Base-by-base conservation (phyloP, 2,888 invertebrate species). In the Oithona nana region DNA sequence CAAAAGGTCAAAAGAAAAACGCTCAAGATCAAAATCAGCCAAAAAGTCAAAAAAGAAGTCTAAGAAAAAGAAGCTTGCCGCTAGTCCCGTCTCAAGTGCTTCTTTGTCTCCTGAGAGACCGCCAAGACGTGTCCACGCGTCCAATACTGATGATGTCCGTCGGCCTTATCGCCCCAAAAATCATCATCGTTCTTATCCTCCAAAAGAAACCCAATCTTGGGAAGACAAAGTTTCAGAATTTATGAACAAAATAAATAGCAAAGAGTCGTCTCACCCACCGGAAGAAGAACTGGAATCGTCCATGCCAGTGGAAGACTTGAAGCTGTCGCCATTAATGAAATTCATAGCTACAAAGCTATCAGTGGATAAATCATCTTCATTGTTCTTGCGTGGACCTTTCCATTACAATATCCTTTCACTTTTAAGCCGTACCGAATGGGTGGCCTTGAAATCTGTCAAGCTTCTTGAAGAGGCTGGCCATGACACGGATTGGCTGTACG, bases 371-470 rank as follows among this genome's bases (percentile, higher is more conserved):
- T 3, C 26, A 3, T 16, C 26, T 26, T n/a, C n/a, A 8, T 11
- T 54, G 2, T 24, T 16, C 3, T 26, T 54, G 49, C 22, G n/a
- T n/a, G 49, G 24, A 3, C 20, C 29, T 3, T 57, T 57, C 22
- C 28, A 39, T n/a, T 59, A 59, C 28, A 48, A 24, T 28, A 22
- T 59, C 1, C 59, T 59, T 6, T 48, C 48, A 16, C 28, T 59
- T 16, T 28, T 59, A 4, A 50, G 50, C n/a, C n/a, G 59, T 13
- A 26, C 48, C 16, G 59, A 59, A 50, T 59, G 59, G 59, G 49
- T 59, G 22, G 59, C 59, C 22, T 48, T 50, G 4, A 48, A 50
- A 28, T 26, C 49, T 24, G 22, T 59, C 4, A n/a, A 50, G 8
- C 26, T 59, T 1, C 50, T 59, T 49, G 28, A 48, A 28, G 26